A percentile compares a stretch with the other conserved stretches of the same genome.
phyloP scores from a whole-genome alignment of 1,140 invertebrate genomes.

The Stratiolaelaps scimitus region DNA sequence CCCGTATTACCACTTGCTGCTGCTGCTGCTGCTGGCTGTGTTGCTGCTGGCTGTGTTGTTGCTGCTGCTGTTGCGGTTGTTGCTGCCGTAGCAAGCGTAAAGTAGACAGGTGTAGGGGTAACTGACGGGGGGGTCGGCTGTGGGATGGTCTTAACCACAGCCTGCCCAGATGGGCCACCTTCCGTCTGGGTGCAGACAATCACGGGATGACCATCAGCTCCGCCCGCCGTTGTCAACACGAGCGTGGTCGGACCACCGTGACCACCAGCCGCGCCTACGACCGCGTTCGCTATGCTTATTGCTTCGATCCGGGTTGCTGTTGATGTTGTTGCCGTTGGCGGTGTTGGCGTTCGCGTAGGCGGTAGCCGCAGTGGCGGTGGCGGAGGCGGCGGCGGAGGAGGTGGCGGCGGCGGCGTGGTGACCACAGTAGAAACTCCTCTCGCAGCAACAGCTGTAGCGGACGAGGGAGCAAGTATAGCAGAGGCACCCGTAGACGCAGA shows the following conservation, averaged over 20 bases:
- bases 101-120: conserved; percentile 3
- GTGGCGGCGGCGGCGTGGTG: conserved; percentile 35
- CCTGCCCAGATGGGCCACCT: not conserved
- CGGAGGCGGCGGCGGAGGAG: conserved; percentile 41
- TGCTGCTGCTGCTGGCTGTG: not conserved
- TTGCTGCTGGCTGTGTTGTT: not conserved
- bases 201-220: conserved; percentile 8
- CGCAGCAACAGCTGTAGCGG: not conserved
- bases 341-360: conserved; percentile 19
- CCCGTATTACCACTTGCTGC: too few species aligned
- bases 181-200: not conserved
- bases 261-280: conserved; percentile 21
- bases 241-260: conserved; percentile 34
- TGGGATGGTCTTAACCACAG: not conserved
- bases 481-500: conserved; percentile 32
- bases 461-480: not conserved
- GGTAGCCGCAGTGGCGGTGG: conserved; percentile 38
- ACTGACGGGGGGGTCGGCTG: not conserved
- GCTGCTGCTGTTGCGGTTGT: not conserved
- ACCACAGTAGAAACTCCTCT: conserved; percentile 28
- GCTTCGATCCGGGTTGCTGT: conserved; percentile 30
- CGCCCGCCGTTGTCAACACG: not conserved
- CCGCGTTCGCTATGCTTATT: conserved; percentile 4
- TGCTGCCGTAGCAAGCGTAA: not conserved
- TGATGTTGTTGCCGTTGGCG: conserved; percentile 32